Evolutionary conservation across 1,140 invertebrate species (phyloP).

Genomic region (Zophobas morio): DNA sequence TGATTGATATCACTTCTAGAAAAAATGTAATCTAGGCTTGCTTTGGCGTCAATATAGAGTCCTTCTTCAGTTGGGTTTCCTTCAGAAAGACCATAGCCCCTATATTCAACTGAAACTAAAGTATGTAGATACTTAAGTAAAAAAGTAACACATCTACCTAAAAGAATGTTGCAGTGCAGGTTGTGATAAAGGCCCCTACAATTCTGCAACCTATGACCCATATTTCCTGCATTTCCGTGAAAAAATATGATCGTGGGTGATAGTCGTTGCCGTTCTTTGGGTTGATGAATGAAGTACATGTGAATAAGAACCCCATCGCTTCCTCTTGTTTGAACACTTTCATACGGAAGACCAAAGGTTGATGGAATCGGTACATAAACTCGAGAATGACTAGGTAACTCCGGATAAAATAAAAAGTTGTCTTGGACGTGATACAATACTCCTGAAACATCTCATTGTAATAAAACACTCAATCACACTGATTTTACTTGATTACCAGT

Average conservation of each 20-base stretch:
- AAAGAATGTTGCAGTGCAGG: conserved; percentile 86
- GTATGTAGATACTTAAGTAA: background rate
- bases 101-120: conserved; percentile 85
- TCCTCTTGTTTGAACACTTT: conserved; percentile 85
- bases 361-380: conserved; percentile 89
- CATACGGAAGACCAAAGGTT: conserved; percentile 86
- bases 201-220: conserved; percentile 90
- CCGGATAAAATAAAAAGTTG: conserved; percentile 89
- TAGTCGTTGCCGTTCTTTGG: conserved; percentile 74
- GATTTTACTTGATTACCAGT: conserved; percentile 72
- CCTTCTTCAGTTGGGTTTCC: conserved; percentile 90
- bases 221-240: conserved; percentile 97
- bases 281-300: conserved; percentile 89
- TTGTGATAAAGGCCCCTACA: conserved; percentile 84
- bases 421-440: conserved; percentile 90
- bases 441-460: conserved; percentile 69
- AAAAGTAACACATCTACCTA: conserved; percentile 1
- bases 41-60: conserved; percentile 88
- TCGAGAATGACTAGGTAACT: conserved; percentile 88
- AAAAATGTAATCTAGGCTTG: conserved; percentile 88
- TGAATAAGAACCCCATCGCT: conserved; percentile 88
- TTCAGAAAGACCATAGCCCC: conserved; percentile 95
- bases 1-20: conserved; percentile 87
- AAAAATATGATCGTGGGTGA: conserved; percentile 90
- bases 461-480: conserved; percentile 11